phyloP scores from a whole-genome alignment of 2,888 invertebrate species.

The Chymomyza caudatula region DNA sequence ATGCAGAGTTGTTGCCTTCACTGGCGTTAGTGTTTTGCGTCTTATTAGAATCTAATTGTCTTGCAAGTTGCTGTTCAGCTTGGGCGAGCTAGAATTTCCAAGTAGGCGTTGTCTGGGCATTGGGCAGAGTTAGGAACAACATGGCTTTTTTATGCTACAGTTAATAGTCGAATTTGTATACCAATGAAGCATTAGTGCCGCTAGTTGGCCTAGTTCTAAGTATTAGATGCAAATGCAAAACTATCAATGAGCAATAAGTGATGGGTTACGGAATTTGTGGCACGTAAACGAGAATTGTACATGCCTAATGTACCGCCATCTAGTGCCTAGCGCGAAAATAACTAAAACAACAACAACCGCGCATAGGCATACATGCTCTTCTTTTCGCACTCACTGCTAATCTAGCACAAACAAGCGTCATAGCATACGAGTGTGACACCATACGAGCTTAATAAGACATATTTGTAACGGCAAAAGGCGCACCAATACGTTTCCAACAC shows the following conservation, averaged over 20 bases:
- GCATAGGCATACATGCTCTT: too few relatives aligned
- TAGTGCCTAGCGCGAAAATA: too few relatives aligned
- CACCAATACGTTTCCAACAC: too few relatives aligned
- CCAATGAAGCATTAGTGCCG: conserved; percentile 32
- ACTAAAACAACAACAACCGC: too few relatives aligned
- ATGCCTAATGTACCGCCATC: too few relatives aligned
- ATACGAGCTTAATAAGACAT: too few relatives aligned
- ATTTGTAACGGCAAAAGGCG: too few relatives aligned
- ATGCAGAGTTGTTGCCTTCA: conserved; percentile 62
- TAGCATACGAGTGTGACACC: too few relatives aligned
- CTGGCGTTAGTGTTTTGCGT: conserved; percentile 66
- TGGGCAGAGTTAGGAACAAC: neutral
- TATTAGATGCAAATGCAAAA: neutral
- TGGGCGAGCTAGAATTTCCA: conserved; percentile 38
- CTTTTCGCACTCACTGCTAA: too few relatives aligned
- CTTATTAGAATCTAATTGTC: conserved; percentile 71
- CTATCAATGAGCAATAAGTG: neutral
- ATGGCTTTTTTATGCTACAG: neutral
- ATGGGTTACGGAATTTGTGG: neutral
- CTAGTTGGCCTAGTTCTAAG: conserved; percentile 49
- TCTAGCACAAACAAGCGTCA: too few relatives aligned
- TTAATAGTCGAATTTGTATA: neutral
- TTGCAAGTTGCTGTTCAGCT: conserved; percentile 38
- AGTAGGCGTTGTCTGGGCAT: conserved; percentile 1
- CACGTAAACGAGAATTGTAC: too few relatives aligned